Percentiles rank a stretch among this genome's conserved stretches.
phyloP scores from a whole-genome alignment of 2,888 invertebrate genomes.

The Dichetophora obliterata region DNA sequence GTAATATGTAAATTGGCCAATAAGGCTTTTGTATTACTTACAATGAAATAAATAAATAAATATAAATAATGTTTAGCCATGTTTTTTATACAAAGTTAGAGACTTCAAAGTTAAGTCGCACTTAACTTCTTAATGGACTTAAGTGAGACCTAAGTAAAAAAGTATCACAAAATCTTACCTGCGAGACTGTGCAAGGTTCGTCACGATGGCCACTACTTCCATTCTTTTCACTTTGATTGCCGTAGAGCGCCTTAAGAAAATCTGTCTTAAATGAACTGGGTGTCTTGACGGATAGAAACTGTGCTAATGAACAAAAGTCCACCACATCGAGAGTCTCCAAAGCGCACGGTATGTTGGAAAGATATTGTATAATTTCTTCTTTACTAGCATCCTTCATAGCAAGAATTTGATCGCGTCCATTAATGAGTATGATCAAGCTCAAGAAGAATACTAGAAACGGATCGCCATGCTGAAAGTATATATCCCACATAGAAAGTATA shows the following conservation, averaged over 20 bases:
- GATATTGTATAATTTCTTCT: constrained; percentile 77
- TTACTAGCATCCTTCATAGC: constrained; percentile 81
- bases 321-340: constrained; percentile 94
- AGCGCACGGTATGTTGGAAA: constrained; percentile 84
- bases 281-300: constrained; percentile 94
- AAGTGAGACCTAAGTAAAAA: no score
- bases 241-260: constrained; percentile 77
- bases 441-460: constrained; percentile 94
- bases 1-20: no score
- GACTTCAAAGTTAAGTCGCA: no score
- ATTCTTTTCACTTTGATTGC: constrained; percentile 72
- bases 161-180: constrained; percentile 45
- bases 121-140: no score
- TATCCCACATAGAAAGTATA: constrained; percentile 94
- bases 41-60: no score
- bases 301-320: constrained; percentile 97
- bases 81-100: no score
- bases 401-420: constrained; percentile 89
- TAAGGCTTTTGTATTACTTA: no score
- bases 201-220: constrained; percentile 61
- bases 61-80: no score
- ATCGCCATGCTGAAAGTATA: constrained; percentile 95
- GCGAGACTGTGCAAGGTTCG: constrained; percentile 69
- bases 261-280: constrained; percentile 93
- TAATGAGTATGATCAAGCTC: constrained; percentile 93